Base-by-base conservation (phyloP, 1,140 invertebrate genomes). In the Drosophila pandora region DNA sequence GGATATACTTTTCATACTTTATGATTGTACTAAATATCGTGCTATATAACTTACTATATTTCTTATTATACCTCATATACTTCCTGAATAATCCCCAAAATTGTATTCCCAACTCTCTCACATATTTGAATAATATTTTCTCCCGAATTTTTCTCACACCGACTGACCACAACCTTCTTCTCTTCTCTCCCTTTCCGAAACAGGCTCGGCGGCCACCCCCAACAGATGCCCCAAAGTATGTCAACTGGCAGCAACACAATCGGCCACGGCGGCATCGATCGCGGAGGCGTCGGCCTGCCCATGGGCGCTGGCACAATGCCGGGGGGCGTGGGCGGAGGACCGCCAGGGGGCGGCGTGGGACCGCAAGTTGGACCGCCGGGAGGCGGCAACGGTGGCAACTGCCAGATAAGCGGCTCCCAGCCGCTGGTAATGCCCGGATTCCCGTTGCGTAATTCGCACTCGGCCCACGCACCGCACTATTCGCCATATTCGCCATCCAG, bases 401-500 rank as follows among this genome's bases (percentile, higher is more conserved):
- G 93, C 83, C 93, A 93, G 80, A 92, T 93, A 88, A 91, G 90
- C 50, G 93, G 93, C 58, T 94, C 92, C 90, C 94, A 93, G 90
- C 95, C 95, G 13, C 93, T 96, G 81, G 95, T 96, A 48, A 96
- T 96, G 94, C 95, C 96, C 41, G 95, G 95, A 76, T 96, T 96
- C 92, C 96, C 95, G 5, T 93, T 95, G 74, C 93, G 95, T 76
- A 93, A 95, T 89, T 94, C 94, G 82, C 94, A 94, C 83, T 94
- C 94, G 61, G 94, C 95, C 70, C 94, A 94, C 54, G 94, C 95
- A 76, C 95, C 95, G 50, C 94, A 96, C 83, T 96, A 97, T 93
- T 95, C 95, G 76, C 94, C 95, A 75, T 96, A 96, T 93, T 97
- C 96, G 71, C 96, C 96, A 87, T 97, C 97, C 72, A 95, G 97